phyloP scores from a whole-genome alignment of 1,140 invertebrate genomes.

The Heliconius himera region DNA sequence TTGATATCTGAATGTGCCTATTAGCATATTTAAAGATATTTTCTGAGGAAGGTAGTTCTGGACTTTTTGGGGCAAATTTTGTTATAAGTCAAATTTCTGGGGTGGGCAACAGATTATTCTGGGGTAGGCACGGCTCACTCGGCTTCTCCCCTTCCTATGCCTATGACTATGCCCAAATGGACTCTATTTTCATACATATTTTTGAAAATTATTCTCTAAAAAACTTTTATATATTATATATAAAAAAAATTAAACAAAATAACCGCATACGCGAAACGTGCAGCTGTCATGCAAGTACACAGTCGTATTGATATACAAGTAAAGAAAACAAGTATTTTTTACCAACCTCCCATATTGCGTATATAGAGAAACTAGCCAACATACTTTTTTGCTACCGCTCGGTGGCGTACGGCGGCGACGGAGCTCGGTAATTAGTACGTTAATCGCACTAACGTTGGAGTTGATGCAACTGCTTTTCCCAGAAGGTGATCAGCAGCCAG shows the following conservation, averaged over 20 bases:
- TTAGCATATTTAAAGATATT: too few species aligned
- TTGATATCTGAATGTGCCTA: too few species aligned
- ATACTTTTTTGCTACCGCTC: constrained; percentile 33
- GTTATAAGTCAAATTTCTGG: too few species aligned
- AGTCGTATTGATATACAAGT: constrained; percentile 30
- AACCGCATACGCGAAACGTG: background rate
- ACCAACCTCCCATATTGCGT: constrained; percentile 27
- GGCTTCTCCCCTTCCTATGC: too few species aligned
- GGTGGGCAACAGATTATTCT: too few species aligned
- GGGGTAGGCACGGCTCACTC: too few species aligned
- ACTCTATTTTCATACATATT: too few species aligned
- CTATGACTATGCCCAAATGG: too few species aligned
- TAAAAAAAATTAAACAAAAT: background rate
- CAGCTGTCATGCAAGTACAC: background rate
- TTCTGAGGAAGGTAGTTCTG: too few species aligned
- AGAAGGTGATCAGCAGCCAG: constrained; percentile 68
- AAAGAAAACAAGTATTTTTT: constrained; percentile 30
- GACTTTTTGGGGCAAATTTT: too few species aligned
- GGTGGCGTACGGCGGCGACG: constrained; percentile 43
- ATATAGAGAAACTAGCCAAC: constrained; percentile 39
- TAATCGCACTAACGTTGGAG: constrained; percentile 62
- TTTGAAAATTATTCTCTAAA: too few species aligned
- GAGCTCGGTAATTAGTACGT: constrained; percentile 67
- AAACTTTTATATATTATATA: background rate
- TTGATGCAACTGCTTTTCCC: constrained; percentile 73